A percentile compares a stretch with the other conserved stretches of the same genome.
Conservation (phyloP, 1,140 invertebrate genomes). For the Meteorus sp. region DNA sequence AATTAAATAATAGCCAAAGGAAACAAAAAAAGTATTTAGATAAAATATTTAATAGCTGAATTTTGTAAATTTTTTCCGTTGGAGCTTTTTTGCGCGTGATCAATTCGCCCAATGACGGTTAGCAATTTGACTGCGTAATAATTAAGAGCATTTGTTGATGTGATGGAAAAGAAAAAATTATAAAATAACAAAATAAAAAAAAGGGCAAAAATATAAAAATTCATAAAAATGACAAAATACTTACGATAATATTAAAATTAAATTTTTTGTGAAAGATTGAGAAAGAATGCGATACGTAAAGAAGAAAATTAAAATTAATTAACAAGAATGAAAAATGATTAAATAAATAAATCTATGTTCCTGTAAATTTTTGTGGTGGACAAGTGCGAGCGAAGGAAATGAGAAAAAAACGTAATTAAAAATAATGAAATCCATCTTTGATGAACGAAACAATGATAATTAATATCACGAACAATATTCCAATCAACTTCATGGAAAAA, state of each 20-base stretch:
- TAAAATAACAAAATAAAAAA: no score
- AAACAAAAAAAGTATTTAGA: constrained; percentile 3
- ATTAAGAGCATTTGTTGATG: constrained; percentile 6
- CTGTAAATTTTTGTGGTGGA: constrained; percentile 18
- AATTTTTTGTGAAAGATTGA: background rate
- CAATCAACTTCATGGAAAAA: background rate
- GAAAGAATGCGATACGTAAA: background rate
- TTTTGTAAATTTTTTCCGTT: constrained; percentile 7
- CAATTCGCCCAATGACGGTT: background rate
- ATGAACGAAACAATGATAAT: background rate
- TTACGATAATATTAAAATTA: background rate
- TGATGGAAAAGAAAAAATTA: constrained; percentile 3
- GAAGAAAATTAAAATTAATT: background rate
- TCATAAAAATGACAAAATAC: background rate
- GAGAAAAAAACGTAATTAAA: constrained; percentile 1
- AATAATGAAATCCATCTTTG: background rate
- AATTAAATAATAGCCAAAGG: background rate
- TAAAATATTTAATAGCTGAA: constrained; percentile 17
- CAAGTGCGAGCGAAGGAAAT: constrained; percentile 14
- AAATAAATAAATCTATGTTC: constrained; percentile 2
- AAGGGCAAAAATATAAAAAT: no score
- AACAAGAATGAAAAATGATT: constrained; percentile 3
- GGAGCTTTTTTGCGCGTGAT: constrained; percentile 3
- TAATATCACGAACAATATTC: background rate
- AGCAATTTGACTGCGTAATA: constrained; percentile 10